phyloP scores from a whole-genome alignment of 2,888 invertebrate species.

The Corbicula japonica region DNA sequence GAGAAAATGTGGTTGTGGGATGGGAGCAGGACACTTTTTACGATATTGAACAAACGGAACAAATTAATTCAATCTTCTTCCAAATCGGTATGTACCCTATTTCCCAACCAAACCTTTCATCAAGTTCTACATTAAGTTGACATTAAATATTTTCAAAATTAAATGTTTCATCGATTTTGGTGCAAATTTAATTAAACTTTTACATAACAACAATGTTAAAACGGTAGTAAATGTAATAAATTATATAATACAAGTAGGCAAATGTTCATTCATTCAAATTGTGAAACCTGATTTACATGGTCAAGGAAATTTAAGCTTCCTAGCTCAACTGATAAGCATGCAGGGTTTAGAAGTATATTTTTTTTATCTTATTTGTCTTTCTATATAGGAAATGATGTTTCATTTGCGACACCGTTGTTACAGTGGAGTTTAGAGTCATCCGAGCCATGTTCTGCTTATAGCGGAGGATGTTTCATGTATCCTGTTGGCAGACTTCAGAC shows the following conservation, averaged over 20 bases:
- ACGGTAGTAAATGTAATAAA: not conserved
- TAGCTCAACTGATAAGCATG: not conserved
- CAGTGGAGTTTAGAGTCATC: slow-evolving; percentile 42
- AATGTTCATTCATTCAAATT: not conserved
- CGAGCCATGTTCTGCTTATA: not conserved
- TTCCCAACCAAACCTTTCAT: not conserved
- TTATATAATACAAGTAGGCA: not conserved
- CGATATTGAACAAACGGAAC: slow-evolving; percentile 60
- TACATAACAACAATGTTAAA: not conserved
- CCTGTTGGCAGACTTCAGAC: slow-evolving; percentile 36
- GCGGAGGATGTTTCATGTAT: slow-evolving; percentile 48
- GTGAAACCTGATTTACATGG: not conserved
- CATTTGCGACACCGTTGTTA: slow-evolving; percentile 14
- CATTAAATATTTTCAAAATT: not conserved
- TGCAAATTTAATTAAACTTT: not conserved
- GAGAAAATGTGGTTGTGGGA: slow-evolving; percentile 33
- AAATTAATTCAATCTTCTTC: slow-evolving; percentile 42
- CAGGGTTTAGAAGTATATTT: not conserved
- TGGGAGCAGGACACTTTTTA: slow-evolving; percentile 59
- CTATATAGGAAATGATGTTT: slow-evolving; percentile 34
- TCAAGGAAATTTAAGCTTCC: not conserved
- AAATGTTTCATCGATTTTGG: too few species aligned
- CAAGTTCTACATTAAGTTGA: not conserved
- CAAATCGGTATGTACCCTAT: slow-evolving; percentile 45
- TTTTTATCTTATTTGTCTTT: not conserved